These are phyloP conservation scores for Schizopygopsis malacanthus DNA, from an alignment of 2,797 vertebrate genomes.

Conservation along the genomic window DNA sequence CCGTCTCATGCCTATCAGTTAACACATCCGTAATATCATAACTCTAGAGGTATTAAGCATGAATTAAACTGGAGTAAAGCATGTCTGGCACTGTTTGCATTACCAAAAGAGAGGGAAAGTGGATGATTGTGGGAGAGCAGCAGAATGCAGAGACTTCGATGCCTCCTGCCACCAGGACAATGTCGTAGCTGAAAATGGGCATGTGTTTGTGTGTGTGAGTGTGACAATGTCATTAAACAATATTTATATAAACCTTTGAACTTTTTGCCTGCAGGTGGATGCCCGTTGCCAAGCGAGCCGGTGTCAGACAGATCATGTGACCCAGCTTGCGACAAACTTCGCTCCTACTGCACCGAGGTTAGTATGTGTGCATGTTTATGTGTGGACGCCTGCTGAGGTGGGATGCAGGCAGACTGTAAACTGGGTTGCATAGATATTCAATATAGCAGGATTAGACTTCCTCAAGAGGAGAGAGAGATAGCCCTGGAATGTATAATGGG, in stretches of 20 bases:
- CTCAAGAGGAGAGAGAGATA: neutral
- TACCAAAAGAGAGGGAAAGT: neutral
- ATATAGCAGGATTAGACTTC: constrained; percentile 16
- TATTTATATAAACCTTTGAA: constrained; percentile 25
- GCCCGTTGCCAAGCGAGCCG: constrained; percentile 82
- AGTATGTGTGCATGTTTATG: constrained; percentile 57
- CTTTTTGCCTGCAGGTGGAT: constrained; percentile 85
- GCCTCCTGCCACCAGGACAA: constrained; percentile 44
- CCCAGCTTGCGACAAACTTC: constrained; percentile 88
- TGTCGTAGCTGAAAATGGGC: constrained; percentile 22
- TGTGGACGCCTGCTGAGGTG: neutral
- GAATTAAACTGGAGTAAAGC: neutral
- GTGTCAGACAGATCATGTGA: constrained; percentile 91
- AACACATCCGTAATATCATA: neutral
- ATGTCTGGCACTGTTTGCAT: neutral
- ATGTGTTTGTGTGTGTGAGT: constrained; percentile 10
- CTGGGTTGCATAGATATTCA: constrained; percentile 26
- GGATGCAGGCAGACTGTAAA: constrained; percentile 29
- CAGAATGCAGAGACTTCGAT: constrained; percentile 42
- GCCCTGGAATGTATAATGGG: constrained; percentile 13
- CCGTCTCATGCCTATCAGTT: neutral
- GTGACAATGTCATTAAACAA: neutral
- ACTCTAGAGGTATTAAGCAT: neutral
- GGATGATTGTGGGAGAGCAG: neutral
- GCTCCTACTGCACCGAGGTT: constrained; percentile 94